Evolutionary conservation across 2,113 vertebrate genomes (phyloP).

Genomic region (Erythrolamprus reginae): DNA sequence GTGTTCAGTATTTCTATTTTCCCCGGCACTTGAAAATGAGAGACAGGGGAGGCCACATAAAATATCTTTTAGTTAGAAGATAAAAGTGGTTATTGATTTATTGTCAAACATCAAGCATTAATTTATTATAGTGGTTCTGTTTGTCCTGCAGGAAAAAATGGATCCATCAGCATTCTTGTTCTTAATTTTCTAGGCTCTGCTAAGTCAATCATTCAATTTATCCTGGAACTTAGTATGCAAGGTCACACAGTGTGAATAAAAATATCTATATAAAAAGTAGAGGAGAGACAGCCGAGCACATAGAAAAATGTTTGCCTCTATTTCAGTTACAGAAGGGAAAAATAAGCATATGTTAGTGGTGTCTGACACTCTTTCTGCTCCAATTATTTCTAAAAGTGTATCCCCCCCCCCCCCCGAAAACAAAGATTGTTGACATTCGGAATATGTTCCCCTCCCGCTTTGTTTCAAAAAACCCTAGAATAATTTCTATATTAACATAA

Average conservation of each 20-base stretch:
- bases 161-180: conserved; percentile 47
- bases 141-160: conserved; percentile 65
- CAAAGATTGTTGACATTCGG: conserved; percentile 59
- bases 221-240: conserved; percentile 54
- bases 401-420: conserved; percentile 48
- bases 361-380: conserved; percentile 74
- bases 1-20: conserved; percentile 56
- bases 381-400: conserved; percentile 62
- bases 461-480: neutral
- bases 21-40: conserved; percentile 27
- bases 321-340: conserved; percentile 64
- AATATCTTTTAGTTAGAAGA: conserved; percentile 69
- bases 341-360: conserved; percentile 74
- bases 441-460: conserved; percentile 22
- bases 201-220: conserved; percentile 56
- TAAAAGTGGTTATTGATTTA: conserved; percentile 68
- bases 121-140: conserved; percentile 60
- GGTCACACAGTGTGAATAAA: conserved; percentile 53
- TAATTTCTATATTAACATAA: neutral
- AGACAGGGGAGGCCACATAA: conserved; percentile 49
- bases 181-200: conserved; percentile 48
- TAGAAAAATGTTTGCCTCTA: conserved; percentile 54
- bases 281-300: conserved; percentile 24
- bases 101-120: conserved; percentile 62
- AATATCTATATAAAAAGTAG: conserved; percentile 63